Conservation (phyloP, 2,888 invertebrate species). For the Abrostola tripartita region DNA sequence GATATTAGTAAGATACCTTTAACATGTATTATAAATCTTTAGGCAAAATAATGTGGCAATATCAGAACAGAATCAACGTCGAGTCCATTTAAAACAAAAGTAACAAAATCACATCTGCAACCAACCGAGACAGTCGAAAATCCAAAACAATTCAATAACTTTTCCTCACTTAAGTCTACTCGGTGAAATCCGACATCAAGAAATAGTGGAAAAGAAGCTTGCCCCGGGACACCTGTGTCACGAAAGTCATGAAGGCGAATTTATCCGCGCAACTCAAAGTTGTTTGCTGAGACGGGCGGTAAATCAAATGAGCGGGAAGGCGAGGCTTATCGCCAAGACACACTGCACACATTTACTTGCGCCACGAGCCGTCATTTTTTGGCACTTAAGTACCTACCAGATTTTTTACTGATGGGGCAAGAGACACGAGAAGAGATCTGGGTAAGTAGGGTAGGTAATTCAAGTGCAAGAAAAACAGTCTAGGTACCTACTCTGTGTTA, state of each 20-base stretch:
- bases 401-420: no score
- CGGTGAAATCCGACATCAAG: constrained; percentile 15
- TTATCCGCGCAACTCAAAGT: constrained; percentile 41
- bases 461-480: no score
- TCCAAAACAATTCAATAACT: constrained; percentile 4
- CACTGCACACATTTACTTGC: constrained; percentile 32
- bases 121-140: background rate
- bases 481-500: no score
- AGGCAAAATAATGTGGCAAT: no score
- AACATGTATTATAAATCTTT: no score
- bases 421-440: no score
- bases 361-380: constrained; percentile 20
- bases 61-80: background rate
- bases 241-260: constrained; percentile 45
- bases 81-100: background rate
- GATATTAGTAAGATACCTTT: no score
- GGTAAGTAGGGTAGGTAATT: no score
- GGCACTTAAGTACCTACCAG: background rate
- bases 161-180: constrained; percentile 12
- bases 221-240: constrained; percentile 37
- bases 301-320: constrained; percentile 58
- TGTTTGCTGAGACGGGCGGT: constrained; percentile 54
- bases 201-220: constrained; percentile 29
- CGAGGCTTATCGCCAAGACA: constrained; percentile 50
- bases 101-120: background rate